Percentiles rank a stretch among this genome's conserved stretches.
Evolutionary conservation across 2,888 invertebrate genomes (phyloP).

Genomic region (Drosophila gaucha): DNA sequence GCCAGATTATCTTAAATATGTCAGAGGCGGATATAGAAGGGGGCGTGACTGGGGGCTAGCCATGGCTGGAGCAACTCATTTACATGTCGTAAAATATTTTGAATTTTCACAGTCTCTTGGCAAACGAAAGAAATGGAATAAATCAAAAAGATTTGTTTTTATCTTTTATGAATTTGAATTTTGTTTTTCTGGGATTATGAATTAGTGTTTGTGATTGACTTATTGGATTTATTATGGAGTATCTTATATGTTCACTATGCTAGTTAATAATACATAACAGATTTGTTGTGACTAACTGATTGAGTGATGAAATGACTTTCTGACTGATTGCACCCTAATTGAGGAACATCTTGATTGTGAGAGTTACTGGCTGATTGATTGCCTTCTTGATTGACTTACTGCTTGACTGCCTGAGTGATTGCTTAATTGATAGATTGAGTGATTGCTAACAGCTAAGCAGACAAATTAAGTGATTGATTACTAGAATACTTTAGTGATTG

Average conservation of each 20-base stretch:
- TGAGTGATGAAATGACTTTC: not conserved
- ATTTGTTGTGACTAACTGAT: not conserved
- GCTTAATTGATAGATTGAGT: not conserved
- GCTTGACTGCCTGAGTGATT: not conserved
- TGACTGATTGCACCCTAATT: not conserved
- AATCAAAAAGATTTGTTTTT: not conserved
- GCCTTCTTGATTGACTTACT: too few relatives aligned
- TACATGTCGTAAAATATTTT: constrained; percentile 60
- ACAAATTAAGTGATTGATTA: too few relatives aligned
- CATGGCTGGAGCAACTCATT: constrained; percentile 43
- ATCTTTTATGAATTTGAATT: not conserved
- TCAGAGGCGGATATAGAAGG: constrained; percentile 1
- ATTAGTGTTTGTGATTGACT: not conserved
- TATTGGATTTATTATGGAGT: not conserved
- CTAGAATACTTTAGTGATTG: too few relatives aligned
- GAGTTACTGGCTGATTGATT: not conserved
- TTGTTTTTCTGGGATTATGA: not conserved
- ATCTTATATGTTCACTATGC: too few relatives aligned
- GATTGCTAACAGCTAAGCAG: too few relatives aligned
- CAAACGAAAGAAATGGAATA: constrained; percentile 3
- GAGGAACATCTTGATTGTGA: not conserved
- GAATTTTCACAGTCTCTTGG: constrained; percentile 28
- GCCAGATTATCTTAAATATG: constrained; percentile 77
- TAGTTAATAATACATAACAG: not conserved
- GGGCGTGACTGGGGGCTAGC: not conserved